These are phyloP conservation scores for Corbicula japonica DNA, from an alignment of 2,888 invertebrate species.

Conservation along the genomic window DNA sequence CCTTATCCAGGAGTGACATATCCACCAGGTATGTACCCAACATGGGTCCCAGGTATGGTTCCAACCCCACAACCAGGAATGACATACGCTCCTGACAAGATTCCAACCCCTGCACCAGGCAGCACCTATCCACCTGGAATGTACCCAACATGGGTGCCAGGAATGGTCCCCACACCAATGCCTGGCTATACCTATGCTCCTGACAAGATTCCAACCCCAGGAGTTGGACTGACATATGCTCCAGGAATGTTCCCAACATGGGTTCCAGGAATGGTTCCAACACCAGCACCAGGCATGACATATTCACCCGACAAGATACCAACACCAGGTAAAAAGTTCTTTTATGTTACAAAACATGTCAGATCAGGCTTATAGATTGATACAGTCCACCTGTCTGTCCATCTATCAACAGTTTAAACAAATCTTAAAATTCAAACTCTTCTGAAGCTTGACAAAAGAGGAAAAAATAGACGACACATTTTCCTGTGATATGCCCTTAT, in stretches of 20 bases:
- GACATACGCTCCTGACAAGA: slow-evolving; percentile 56
- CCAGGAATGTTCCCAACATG: slow-evolving; percentile 53
- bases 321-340: too few species aligned
- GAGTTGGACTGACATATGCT: slow-evolving; percentile 54
- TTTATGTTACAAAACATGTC: too few species aligned
- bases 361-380: too few species aligned
- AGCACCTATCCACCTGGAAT: too few species aligned
- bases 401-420: too few species aligned
- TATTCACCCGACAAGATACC: slow-evolving; percentile 56
- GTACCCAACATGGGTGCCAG: slow-evolving; percentile 57
- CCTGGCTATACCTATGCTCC: slow-evolving; percentile 59
- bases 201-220: slow-evolving; percentile 62
- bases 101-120: too few species aligned
- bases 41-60: slow-evolving; percentile 63
- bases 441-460: too few species aligned
- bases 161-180: slow-evolving; percentile 58
- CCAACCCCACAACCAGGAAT: slow-evolving; percentile 65
- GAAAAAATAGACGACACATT: too few species aligned
- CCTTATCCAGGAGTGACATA: slow-evolving; percentile 65
- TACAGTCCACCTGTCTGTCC: too few species aligned
- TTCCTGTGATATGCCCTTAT: too few species aligned
- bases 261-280: slow-evolving; percentile 61
- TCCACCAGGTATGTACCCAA: slow-evolving; percentile 65
- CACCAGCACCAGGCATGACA: slow-evolving; percentile 60
- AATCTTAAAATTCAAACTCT: too few species aligned